Percentiles rank a stretch among this genome's conserved stretches.
phyloP scores from a whole-genome alignment of 2,888 invertebrate species.

The Nycteola revayana region DNA sequence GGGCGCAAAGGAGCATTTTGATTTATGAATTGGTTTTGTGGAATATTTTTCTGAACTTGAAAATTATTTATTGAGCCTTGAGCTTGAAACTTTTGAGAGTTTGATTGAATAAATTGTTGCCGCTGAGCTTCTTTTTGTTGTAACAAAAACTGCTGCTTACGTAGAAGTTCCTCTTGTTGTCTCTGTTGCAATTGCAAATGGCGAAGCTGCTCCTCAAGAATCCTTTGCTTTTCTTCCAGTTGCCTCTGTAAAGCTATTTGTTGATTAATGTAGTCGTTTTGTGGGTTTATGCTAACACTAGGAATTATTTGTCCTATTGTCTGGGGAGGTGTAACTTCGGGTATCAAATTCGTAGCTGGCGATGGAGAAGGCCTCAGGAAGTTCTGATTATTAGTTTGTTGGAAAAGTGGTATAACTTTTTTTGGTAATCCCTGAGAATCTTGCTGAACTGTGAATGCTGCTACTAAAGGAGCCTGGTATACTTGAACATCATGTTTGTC shows the following conservation, averaged over 20 bases:
- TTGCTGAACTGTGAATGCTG: conserved; percentile 93
- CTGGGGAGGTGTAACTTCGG: conserved; percentile 37
- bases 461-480: conserved; percentile 90
- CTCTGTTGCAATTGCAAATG: conserved; percentile 85
- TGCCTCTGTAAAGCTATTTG: conserved; percentile 69
- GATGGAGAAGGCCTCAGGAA: conserved; percentile 34
- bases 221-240: conserved; percentile 85
- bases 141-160: conserved; percentile 84
- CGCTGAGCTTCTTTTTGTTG: conserved; percentile 71
- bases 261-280: conserved; percentile 56
- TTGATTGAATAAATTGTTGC: conserved; percentile 47
- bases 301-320: conserved; percentile 29
- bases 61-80: conserved; percentile 57
- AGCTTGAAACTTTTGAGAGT: conserved; percentile 57
- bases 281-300: conserved; percentile 35
- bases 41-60: conserved; percentile 54
- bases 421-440: conserved; percentile 90
- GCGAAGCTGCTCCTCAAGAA: conserved; percentile 86
- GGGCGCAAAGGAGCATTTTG: conserved; percentile 45
- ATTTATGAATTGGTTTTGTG: conserved; percentile 49
- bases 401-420: conserved; percentile 88
- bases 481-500: conserved; percentile 89
- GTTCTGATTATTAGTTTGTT: conserved; percentile 57
- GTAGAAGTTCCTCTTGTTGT: conserved; percentile 85
- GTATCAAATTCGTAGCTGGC: conserved; percentile 35